Evolutionary conservation across 2,888 invertebrate species (phyloP), one percentile per base, ranked within the genome.

Genomic region (Ceratothoa steindachneri): DNA sequence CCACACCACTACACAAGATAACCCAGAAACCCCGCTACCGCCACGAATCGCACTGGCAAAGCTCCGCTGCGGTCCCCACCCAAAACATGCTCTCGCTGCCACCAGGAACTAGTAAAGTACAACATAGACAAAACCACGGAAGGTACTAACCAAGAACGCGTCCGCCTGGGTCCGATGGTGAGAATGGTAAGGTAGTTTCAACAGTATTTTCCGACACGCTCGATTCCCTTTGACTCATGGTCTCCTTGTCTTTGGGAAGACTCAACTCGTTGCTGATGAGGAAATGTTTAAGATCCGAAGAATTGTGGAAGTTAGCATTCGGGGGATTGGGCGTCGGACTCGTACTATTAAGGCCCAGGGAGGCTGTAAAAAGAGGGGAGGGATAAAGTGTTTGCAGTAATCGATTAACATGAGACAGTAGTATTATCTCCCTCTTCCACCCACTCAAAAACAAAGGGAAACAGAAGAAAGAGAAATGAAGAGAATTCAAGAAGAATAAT

Each of bases 181-280:
- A 88, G 72, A 88, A 82, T 9, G 87, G 86, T 30, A 87, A 83
- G 4, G 88, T 84, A 22, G 89, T 89, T 82, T 89, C 89, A 41
- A 87, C 86, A 1, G 89, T 88, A n/a, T 87, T 87, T 60, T 87
- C 87, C 1, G 85, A 85, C 55, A 83, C 83, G 81, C 81, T 85
- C 81, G 81, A 82, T 74, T 82, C 83, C 31, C 80, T 80, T 64
- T 82, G 82, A 24, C 12, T 2, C 24, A 1, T n/a, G 1, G 12
- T 60, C 27, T 60, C 60, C 24, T 24, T 60, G 22, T 60, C 60
- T 24, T 24, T 60, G 12, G 60, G 82, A 7, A 81, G 81, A 68
- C 77, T 75, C 55, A 80, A 55, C 30, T 66, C 69, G 77, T 82
- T 81, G 77, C 81, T 81, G 72, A 77, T 77, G 53, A 77, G 65